A percentile compares a stretch with the other conserved stretches of the same genome.
Evolutionary conservation across 2,797 vertebrate genomes (phyloP).

Genomic region (Halcyon leucocephala): DNA sequence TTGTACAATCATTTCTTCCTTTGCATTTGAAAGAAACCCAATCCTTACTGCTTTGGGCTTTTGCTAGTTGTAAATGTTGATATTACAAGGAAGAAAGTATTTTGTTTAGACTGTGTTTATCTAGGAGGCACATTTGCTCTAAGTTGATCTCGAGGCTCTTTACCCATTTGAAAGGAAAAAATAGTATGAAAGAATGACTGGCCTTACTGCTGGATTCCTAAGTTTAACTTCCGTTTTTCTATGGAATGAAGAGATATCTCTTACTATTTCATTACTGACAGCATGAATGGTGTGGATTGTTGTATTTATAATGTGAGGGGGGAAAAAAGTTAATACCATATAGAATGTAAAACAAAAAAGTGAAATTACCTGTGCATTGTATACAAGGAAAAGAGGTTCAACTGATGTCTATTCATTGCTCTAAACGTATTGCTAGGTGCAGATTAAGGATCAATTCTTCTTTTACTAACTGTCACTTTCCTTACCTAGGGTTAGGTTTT

Average conservation of each 20-base stretch:
- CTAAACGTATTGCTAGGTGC: constrained; percentile 2
- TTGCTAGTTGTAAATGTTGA: neutral
- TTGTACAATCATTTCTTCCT: neutral
- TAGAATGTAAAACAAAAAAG: constrained; percentile 46
- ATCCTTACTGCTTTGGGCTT: neutral
- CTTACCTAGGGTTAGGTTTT: constrained; percentile 49
- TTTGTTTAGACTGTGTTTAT: constrained; percentile 19
- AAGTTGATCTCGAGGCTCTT: neutral
- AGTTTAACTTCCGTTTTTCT: constrained; percentile 36
- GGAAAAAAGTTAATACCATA: neutral
- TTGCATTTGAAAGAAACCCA: constrained; percentile 5
- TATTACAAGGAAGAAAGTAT: constrained; percentile 3
- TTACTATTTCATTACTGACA: constrained; percentile 30
- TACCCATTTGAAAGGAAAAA: constrained; percentile 4
- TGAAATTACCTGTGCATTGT: neutral
- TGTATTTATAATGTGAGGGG: constrained; percentile 19
- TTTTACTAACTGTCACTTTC: constrained; percentile 32
- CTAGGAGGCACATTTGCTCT: neutral
- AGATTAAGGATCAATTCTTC: constrained; percentile 59
- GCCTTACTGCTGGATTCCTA: neutral
- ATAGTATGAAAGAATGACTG: neutral
- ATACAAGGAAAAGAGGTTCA: constrained; percentile 50
- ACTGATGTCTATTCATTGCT: constrained; percentile 48
- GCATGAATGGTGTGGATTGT: constrained; percentile 17
- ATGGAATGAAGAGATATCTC: constrained; percentile 26